Evolutionary conservation across 2,797 vertebrate genomes (phyloP), one percentile per base, ranked within the genome.

Genomic region (Artibeus jamaicensis): DNA sequence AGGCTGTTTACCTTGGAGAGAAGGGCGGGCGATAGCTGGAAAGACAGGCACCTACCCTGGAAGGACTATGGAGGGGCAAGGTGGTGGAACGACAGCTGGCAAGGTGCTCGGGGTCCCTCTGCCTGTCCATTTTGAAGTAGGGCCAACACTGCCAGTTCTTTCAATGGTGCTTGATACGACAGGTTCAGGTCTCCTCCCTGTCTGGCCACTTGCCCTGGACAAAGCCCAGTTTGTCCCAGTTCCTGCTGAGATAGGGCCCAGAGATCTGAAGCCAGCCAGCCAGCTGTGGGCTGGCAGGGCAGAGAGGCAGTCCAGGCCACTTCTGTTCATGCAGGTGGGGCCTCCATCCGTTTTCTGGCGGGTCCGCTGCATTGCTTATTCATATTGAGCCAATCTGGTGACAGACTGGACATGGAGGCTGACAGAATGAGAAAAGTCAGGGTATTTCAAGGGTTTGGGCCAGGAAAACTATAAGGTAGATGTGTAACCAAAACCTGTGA

Each of bases 401-500:
- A 93, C 92, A 93, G 94, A 85, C 9, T 92, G 88, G 83, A 88
- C 21, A 37, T 12, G 86, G 55, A 91, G 77, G 85, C 79, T 77
- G 93, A 95, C 14, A 48, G 86, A 81, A 65, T 15, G 89, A 86
- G 91, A 78, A 85, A 92, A 86, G 78, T 86, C 74, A 82, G 77
- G 70, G 44, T 37, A 39, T 76, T 86, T 86, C 50, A 89, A 91
- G 83, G 73, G 59, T 68, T 15, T 29, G 34, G 83, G 79, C 84
- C 92, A 96, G 86, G 59, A 93, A 88, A 89, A 68, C 62, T 53
- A 44, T 76, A 59, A 97, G 91, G 46, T n/a, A 83, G 42, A 81
- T 46, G 48, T 0, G 34, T n/a, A 42, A 86, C 88, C 82, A 79
- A 85, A 85, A 19, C 68, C 83, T 3, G 2, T n/a, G 73, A 65